A percentile compares a stretch with the other conserved stretches of the same genome.
Conservation (phyloP, 1,140 invertebrate genomes). For the Spodoptera litura region DNA sequence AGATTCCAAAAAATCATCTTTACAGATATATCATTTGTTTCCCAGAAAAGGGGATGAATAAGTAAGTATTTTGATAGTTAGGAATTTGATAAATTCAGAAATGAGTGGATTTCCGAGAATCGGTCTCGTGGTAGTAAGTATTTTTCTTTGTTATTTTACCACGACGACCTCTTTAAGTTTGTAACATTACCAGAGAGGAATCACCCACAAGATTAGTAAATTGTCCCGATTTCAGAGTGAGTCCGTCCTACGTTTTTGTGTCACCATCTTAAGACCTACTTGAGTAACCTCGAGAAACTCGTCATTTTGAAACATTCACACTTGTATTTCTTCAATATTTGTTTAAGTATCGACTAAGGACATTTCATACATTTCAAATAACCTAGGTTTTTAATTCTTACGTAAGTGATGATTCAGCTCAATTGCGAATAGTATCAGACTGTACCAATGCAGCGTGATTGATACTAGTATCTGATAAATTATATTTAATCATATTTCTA, state of each 20-base stretch:
- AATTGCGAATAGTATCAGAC: not conserved
- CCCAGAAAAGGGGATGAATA: no score
- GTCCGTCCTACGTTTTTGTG: slow-evolving; percentile 18
- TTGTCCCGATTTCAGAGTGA: slow-evolving; percentile 32
- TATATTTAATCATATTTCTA: slow-evolving; percentile 1
- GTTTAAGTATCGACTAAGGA: no score
- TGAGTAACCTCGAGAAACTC: not conserved
- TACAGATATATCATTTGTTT: no score
- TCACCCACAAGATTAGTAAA: slow-evolving; percentile 20
- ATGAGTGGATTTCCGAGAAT: no score
- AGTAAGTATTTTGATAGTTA: no score
- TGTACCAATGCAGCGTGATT: not conserved
- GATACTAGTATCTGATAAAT: slow-evolving; percentile 11
- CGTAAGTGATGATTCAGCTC: not conserved
- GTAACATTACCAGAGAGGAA: not conserved
- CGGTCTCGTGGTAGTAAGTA: no score
- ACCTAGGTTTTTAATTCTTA: no score
- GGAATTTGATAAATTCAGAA: no score
- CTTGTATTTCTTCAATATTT: not conserved
- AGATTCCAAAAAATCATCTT: no score
- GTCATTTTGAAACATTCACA: not conserved
- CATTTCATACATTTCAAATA: no score
- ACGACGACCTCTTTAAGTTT: not conserved
- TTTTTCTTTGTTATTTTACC: no score
- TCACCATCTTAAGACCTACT: not conserved